Evolutionary conservation across 2,797 vertebrate genomes (phyloP).

Genomic region (Lithobates sylvaticus): DNA sequence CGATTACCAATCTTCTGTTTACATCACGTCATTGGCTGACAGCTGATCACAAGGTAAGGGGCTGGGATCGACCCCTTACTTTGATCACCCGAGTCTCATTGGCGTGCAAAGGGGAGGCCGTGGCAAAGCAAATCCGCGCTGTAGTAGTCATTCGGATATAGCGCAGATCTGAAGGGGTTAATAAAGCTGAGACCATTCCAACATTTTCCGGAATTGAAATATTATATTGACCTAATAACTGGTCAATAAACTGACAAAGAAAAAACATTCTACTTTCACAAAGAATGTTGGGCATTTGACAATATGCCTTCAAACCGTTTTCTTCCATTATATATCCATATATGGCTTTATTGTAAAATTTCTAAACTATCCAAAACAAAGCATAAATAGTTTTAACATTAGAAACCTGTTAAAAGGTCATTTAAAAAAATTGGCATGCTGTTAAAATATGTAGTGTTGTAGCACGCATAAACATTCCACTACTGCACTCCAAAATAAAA

Average conservation of each 20-base stretch:
- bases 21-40: too few relatives aligned
- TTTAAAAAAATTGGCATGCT: neutral
- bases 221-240: too few relatives aligned
- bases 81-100: too few relatives aligned
- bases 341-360: slow-evolving; percentile 43
- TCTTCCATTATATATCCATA: slow-evolving; percentile 33
- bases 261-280: neutral
- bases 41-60: too few relatives aligned
- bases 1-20: too few relatives aligned
- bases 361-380: neutral
- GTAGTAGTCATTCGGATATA: too few relatives aligned
- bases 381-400: slow-evolving; percentile 28
- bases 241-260: too few relatives aligned
- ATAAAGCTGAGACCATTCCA: neutral
- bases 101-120: too few relatives aligned
- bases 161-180: too few relatives aligned
- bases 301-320: neutral
- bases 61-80: too few relatives aligned
- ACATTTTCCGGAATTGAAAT: neutral
- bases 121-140: too few relatives aligned
- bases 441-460: neutral
- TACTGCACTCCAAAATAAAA: neutral
- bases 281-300: slow-evolving; percentile 37
- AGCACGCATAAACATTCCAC: slow-evolving; percentile 6
- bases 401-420: slow-evolving; percentile 16